Conservation (phyloP, 1,140 invertebrate genomes). For the Hetaerina americana region DNA sequence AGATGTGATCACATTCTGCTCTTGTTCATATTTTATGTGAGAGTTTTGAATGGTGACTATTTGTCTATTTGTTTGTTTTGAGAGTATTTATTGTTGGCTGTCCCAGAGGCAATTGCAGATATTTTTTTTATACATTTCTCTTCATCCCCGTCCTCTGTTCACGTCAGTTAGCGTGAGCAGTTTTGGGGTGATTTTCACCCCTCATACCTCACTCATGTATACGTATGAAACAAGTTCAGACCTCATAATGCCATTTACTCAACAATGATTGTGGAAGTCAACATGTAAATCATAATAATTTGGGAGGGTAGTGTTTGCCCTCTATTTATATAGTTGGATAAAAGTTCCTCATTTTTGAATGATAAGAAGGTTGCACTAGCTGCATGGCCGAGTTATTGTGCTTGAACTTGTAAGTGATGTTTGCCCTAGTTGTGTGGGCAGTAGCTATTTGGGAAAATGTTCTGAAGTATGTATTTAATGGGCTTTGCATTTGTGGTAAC, state of each 20-base stretch:
- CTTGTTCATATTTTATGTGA: too few relatives aligned
- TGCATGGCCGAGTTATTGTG: neutral
- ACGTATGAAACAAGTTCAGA: neutral
- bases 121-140: constrained; percentile 1
- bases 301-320: neutral
- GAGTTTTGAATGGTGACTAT: neutral
- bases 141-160: neutral
- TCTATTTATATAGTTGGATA: neutral
- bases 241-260: neutral
- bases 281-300: too few relatives aligned
- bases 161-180: neutral
- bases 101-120: neutral
- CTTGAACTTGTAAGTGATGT: neutral
- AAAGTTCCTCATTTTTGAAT: neutral
- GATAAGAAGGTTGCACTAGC: neutral
- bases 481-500: too few relatives aligned
- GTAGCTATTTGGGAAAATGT: neutral
- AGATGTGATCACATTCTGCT: too few relatives aligned
- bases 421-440: neutral
- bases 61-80: neutral
- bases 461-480: neutral
- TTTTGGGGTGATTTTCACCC: neutral
- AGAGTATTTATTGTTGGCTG: neutral
- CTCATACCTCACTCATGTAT: neutral
- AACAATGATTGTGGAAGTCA: neutral